These are phyloP conservation scores for Triplophysa dalaica DNA, from an alignment of 2,113 vertebrate genomes.

Conservation along the genomic window DNA sequence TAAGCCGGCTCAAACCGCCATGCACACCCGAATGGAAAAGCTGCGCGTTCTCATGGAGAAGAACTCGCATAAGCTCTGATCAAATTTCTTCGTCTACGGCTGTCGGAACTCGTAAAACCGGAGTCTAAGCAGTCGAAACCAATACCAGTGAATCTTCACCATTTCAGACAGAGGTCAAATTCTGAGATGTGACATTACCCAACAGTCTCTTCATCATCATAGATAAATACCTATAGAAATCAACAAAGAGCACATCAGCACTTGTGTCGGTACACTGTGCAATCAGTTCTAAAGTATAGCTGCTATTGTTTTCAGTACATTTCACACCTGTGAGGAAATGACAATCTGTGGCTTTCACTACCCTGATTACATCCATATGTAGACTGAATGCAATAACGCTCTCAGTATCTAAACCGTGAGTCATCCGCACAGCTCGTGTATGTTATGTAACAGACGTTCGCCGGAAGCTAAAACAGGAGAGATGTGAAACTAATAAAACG, in stretches of 20 bases:
- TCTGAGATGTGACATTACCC: no score
- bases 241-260: no score
- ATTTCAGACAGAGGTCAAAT: no score
- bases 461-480: conserved; percentile 13
- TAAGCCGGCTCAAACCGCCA: conserved; percentile 34
- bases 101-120: no score
- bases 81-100: not conserved
- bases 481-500: conserved; percentile 9
- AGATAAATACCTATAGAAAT: no score
- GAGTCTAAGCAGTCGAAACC: no score
- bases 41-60: not conserved
- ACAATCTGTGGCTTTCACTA: not conserved
- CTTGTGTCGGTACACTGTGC: no score
- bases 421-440: conserved; percentile 10
- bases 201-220: no score
- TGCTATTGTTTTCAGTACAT: no score
- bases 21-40: conserved; percentile 26
- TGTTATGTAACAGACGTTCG: conserved; percentile 23
- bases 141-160: no score
- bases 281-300: no score
- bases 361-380: not conserved
- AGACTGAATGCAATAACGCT: not conserved
- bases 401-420: conserved; percentile 19
- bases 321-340: no score
- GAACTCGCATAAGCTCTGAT: not conserved